Conservation (phyloP, 64 coral and sea anemone genomes). For the Montipora sp. region DNA sequence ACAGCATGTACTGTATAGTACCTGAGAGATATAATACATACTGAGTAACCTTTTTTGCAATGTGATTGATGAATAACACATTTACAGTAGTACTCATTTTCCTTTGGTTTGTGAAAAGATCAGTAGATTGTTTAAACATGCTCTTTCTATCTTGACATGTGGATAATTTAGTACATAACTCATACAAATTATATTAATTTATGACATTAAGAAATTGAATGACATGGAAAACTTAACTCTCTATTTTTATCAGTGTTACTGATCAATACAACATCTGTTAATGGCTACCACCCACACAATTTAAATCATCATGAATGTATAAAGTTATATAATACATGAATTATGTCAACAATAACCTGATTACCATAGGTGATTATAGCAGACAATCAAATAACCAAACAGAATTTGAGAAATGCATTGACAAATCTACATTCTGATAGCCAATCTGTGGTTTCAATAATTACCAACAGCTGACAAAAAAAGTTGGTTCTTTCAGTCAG, state of each 20-base stretch:
- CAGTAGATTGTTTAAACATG: neutral
- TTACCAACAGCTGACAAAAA: no score
- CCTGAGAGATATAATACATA: no score
- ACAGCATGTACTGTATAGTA: no score
- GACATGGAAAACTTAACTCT: neutral
- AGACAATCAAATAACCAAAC: no score
- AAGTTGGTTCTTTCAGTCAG: no score
- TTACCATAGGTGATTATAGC: no score
- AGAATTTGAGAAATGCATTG: no score
- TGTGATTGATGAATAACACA: neutral
- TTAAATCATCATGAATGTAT: neutral
- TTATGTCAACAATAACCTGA: no score
- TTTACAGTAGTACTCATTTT: neutral
- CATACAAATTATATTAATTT: conserved; percentile 13
- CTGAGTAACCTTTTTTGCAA: no score
- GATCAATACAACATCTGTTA: neutral
- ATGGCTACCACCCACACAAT: neutral
- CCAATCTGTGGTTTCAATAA: no score
- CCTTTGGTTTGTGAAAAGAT: neutral
- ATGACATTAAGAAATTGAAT: neutral
- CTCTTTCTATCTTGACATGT: conserved; percentile 6
- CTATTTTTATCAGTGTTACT: neutral
- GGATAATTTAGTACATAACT: conserved; percentile 9
- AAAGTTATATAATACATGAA: neutral
- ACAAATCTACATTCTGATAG: no score